A percentile compares a stretch with the other conserved stretches of the same genome.
phyloP scores from a whole-genome alignment of 2,113 vertebrate species.

The Nanorana parkeri region DNA sequence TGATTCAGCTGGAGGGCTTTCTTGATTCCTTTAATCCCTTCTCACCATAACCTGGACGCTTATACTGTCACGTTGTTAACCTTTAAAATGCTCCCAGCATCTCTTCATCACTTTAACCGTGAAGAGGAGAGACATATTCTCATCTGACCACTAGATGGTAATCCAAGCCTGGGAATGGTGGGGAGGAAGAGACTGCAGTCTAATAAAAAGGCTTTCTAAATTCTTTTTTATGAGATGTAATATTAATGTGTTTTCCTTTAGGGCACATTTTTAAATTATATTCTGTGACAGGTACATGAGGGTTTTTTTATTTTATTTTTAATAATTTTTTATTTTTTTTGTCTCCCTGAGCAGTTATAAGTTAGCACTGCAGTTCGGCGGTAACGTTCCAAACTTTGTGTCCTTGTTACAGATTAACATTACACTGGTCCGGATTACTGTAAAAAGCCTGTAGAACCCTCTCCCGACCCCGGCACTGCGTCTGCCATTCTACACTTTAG shows the following conservation, averaged over 20 bases:
- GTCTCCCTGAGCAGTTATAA: slow-evolving; percentile 46
- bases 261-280: slow-evolving; percentile 56
- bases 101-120: no score
- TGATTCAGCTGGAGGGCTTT: no score
- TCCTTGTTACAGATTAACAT: slow-evolving; percentile 16
- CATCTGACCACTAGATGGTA: slow-evolving; percentile 70
- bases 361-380: slow-evolving; percentile 33
- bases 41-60: no score
- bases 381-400: slow-evolving; percentile 44
- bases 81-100: no score
- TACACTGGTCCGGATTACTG: not conserved
- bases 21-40: no score
- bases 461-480: no score
- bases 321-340: slow-evolving; percentile 48
- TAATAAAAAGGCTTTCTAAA: slow-evolving; percentile 54
- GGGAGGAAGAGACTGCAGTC: not conserved
- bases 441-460: not conserved
- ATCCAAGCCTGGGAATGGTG: slow-evolving; percentile 61
- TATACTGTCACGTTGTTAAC: no score
- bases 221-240: slow-evolving; percentile 41
- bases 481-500: not conserved
- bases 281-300: slow-evolving; percentile 44
- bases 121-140: not conserved
- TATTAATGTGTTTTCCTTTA: slow-evolving; percentile 56
- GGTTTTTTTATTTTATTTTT: slow-evolving; percentile 34